Conservation (phyloP, 1,140 invertebrate genomes). For the Tetranychus cinnabarinus region DNA sequence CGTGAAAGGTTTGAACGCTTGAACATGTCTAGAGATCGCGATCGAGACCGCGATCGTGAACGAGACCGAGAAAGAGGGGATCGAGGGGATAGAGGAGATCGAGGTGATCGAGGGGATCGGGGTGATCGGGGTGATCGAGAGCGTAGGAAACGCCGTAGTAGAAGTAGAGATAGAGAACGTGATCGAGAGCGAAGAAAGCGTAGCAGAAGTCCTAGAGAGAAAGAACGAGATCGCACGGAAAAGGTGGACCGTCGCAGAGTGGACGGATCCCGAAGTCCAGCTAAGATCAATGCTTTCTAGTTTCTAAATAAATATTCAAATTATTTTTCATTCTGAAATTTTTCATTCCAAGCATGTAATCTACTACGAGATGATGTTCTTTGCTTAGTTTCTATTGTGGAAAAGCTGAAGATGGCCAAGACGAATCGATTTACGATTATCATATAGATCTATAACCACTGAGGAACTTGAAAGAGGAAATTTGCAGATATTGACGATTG, state of each 20-base stretch:
- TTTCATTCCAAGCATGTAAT: background rate
- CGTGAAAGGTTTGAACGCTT: background rate
- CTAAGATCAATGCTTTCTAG: background rate
- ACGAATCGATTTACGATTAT: background rate
- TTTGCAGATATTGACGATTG: too few relatives aligned
- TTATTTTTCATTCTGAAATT: constrained; percentile 68
- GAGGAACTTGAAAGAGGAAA: too few relatives aligned
- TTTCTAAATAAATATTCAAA: constrained; percentile 28
- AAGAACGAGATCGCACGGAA: background rate
- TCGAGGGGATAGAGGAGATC: constrained; percentile 2
- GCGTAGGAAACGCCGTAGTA: constrained; percentile 20
- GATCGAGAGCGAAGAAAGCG: constrained; percentile 15
- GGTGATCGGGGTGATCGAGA: constrained; percentile 14
- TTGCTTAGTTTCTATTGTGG: background rate
- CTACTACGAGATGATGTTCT: background rate
- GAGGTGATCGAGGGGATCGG: constrained; percentile 10
- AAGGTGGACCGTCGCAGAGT: background rate
- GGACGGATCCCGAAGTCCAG: background rate
- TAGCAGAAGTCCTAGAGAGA: background rate
- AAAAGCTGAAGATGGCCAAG: background rate
- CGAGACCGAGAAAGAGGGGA: constrained; percentile 13
- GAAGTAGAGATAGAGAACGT: constrained; percentile 19
- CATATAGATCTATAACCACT: too few relatives aligned
- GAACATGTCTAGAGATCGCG: background rate
- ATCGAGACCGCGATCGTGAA: constrained; percentile 5